A percentile compares a stretch with the other conserved stretches of the same genome.
These are phyloP conservation scores for Hypsibius dujardini DNA, from an alignment of 1,140 invertebrate species.

Conservation along the genomic window DNA sequence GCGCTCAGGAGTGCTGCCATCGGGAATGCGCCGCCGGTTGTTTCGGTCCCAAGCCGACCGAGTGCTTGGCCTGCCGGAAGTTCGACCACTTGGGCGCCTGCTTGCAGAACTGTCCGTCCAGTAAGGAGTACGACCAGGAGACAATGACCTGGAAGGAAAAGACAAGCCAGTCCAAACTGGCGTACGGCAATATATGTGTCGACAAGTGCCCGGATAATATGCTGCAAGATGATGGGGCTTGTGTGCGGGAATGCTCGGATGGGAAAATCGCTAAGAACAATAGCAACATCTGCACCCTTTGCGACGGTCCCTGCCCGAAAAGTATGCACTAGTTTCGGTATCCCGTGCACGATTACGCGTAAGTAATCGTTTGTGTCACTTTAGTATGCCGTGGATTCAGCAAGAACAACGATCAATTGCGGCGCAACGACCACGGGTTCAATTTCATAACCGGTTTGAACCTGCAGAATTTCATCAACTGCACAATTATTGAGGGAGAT, in stretches of 20 bases:
- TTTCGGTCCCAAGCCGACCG: slow-evolving; percentile 69
- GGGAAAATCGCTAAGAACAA: slow-evolving; percentile 44
- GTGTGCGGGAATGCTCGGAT: slow-evolving; percentile 70
- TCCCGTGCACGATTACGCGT: neutral
- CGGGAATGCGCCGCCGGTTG: slow-evolving; percentile 89
- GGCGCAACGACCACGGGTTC: neutral
- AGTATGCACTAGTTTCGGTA: slow-evolving; percentile 36
- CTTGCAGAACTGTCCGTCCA: slow-evolving; percentile 79
- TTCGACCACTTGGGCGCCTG: slow-evolving; percentile 87
- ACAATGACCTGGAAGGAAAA: slow-evolving; percentile 77
- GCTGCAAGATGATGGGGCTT: slow-evolving; percentile 75
- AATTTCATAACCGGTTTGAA: neutral
- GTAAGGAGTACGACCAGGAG: slow-evolving; percentile 75
- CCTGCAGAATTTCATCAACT: slow-evolving; percentile 34
- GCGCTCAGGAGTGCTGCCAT: slow-evolving; percentile 83
- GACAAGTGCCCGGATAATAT: slow-evolving; percentile 79
- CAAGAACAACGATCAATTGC: neutral
- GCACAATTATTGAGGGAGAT: slow-evolving; percentile 86
- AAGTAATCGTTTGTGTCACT: neutral
- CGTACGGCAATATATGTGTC: slow-evolving; percentile 86
- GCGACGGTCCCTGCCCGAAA: slow-evolving; percentile 85
- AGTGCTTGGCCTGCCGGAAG: slow-evolving; percentile 83
- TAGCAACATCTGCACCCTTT: slow-evolving; percentile 67
- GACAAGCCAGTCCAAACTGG: slow-evolving; percentile 69
- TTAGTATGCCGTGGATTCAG: neutral